These are phyloP conservation scores for Tetrao urogallus DNA, from an alignment of 2,113 vertebrate genomes.

Conservation along the genomic window DNA sequence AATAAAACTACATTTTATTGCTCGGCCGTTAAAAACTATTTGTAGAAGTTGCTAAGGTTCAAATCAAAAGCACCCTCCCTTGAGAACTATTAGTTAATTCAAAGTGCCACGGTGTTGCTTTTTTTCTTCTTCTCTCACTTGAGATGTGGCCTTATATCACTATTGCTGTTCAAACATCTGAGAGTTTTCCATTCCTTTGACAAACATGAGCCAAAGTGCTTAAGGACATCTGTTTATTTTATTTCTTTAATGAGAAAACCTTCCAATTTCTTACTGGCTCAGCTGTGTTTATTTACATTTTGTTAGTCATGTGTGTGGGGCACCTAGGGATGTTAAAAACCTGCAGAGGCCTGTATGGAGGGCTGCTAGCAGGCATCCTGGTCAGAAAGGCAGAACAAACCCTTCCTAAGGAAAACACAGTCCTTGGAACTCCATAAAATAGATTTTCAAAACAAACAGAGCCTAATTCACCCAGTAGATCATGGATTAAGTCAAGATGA, in stretches of 20 bases:
- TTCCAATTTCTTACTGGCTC: slow-evolving; percentile 79
- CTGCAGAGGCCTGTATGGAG: slow-evolving; percentile 61
- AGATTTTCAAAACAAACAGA: slow-evolving; percentile 85
- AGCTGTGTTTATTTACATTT: slow-evolving; percentile 88
- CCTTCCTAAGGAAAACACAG: slow-evolving; percentile 81
- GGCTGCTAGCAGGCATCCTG: slow-evolving; percentile 61
- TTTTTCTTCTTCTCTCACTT: slow-evolving; percentile 51
- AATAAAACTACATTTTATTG: slow-evolving; percentile 71
- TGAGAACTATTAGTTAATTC: slow-evolving; percentile 77
- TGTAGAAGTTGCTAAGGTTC: slow-evolving; percentile 79
- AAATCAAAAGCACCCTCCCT: slow-evolving; percentile 71
- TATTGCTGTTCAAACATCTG: slow-evolving; percentile 73
- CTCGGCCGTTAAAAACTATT: slow-evolving; percentile 76
- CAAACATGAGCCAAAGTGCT: slow-evolving; percentile 86
- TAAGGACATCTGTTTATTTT: slow-evolving; percentile 88
- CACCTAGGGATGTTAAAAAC: slow-evolving; percentile 72
- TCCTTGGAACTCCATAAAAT: slow-evolving; percentile 82
- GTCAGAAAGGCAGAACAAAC: slow-evolving; percentile 62
- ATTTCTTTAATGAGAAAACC: slow-evolving; percentile 89
- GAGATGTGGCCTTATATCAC: slow-evolving; percentile 73
- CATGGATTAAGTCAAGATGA: slow-evolving; percentile 86
- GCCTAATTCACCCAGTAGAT: slow-evolving; percentile 83
- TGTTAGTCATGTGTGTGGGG: slow-evolving; percentile 77
- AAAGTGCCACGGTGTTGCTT: slow-evolving; percentile 43
- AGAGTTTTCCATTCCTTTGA: slow-evolving; percentile 79